Percentiles rank a stretch among this genome's conserved stretches.
Conservation (phyloP, 2,888 invertebrate genomes). For the Drosophila algonquin region DNA sequence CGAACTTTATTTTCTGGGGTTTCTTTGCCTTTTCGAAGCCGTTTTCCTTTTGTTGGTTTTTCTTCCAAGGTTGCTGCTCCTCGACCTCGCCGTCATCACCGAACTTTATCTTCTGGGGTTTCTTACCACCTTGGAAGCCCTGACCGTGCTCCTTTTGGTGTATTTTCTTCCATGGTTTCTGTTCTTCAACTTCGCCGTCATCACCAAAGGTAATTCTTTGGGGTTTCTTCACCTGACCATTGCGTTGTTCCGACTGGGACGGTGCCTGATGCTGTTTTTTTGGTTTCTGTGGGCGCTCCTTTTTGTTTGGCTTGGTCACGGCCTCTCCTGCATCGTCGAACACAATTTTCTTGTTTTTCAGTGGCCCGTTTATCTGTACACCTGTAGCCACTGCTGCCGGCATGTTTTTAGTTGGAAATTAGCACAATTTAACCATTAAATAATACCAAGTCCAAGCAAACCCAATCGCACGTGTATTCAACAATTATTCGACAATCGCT, state of each 20-base stretch:
- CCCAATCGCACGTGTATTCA: constrained; percentile 62
- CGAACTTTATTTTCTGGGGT: constrained; percentile 25
- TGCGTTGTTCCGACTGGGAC: constrained; percentile 11
- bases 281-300: constrained; percentile 24
- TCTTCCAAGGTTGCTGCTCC: background rate
- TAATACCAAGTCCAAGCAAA: constrained; percentile 12
- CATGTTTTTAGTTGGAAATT: constrained; percentile 47
- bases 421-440: constrained; percentile 34
- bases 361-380: constrained; percentile 43
- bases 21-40: constrained; percentile 17
- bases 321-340: constrained; percentile 78
- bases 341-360: constrained; percentile 80
- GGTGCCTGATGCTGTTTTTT: constrained; percentile 32
- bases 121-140: constrained; percentile 14
- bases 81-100: constrained; percentile 10
- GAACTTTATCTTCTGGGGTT: constrained; percentile 24
- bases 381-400: constrained; percentile 66
- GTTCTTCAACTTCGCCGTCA: constrained; percentile 7
- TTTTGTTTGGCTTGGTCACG: constrained; percentile 39
- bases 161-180: constrained; percentile 11
- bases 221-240: constrained; percentile 29
- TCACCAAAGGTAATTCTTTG: constrained; percentile 45
- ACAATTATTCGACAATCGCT: constrained; percentile 34
- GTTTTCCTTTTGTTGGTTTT: background rate
- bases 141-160: background rate